phyloP scores from a whole-genome alignment of 2,113 vertebrate species.

The Fregata magnificens region DNA sequence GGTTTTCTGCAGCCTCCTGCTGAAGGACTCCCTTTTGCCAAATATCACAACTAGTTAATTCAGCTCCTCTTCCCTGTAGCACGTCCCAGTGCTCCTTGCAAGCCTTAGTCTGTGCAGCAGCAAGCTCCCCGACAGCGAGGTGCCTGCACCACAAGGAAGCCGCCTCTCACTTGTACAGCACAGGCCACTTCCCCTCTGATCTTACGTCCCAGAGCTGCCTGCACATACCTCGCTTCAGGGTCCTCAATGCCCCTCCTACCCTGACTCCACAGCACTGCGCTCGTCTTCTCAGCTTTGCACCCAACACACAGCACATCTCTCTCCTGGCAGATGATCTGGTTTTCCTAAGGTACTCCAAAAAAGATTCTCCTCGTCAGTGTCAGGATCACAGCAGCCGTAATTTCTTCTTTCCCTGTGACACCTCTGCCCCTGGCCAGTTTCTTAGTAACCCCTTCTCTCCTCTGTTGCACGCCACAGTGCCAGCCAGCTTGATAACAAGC shows the following conservation, averaged over 20 bases:
- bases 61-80: neutral
- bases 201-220: neutral
- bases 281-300: neutral
- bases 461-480: neutral
- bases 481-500: neutral
- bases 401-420: neutral
- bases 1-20: neutral
- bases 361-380: neutral
- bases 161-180: neutral
- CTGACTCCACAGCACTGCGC: neutral
- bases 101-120: fast-evolving
- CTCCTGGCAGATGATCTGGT: neutral
- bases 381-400: neutral
- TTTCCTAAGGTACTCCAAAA: neutral
- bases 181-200: neutral
- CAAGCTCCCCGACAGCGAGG: fast-evolving
- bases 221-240: neutral
- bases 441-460: neutral
- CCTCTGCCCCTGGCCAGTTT: neutral
- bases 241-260: fast-evolving
- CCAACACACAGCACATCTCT: neutral
- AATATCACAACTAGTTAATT: neutral
- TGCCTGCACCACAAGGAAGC: neutral
- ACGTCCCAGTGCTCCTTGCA: neutral
- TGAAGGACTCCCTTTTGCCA: neutral